Evolutionary conservation across 2,113 vertebrate species (phyloP), one percentile per base, ranked within the genome.

Genomic region (Noturus placidus): DNA sequence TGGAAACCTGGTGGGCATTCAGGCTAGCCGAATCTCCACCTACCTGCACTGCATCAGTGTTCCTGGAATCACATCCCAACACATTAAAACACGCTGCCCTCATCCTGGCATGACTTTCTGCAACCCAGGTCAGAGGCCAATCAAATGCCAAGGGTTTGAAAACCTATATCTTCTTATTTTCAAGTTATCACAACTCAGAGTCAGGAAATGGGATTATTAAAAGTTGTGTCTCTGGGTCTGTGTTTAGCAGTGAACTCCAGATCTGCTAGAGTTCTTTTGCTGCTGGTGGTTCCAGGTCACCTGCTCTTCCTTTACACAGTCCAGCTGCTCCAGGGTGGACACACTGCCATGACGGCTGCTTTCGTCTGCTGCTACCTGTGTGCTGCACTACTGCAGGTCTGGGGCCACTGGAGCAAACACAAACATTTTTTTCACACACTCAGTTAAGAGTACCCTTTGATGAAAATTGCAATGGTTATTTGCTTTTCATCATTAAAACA

Each of bases 1-100:
- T 19, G 98, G 98, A 50, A 99, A 99, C 91, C 93, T 99, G 91
- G 98, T 98, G 0, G 98, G 98, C 83, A 97, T 99, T 91, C 98
- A 99, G 93, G 97, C 97, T 88, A 99, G 98, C 88, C 96, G 97
- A 42, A 96, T 99, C 89, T 99, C 98, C 5, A 99, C 98, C 22
- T 97, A 96, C 93, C 95, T 99, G 86, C 97, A 99, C 89, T 96
- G 96, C 83, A 96, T 97, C 94, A 97, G 97, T 88, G 90, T 96
- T 52, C 98, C 98, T 1, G 97, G 98, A 9, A 95, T 97, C 84
- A 92, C 98, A 50, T 97, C 98, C 0, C 94, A 96, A 86, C 95
- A 96, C 91, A 97, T 98, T 97, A 96, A 95, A 87, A 95, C 95
- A 81, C 92, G 95, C 89, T 99, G 97, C 95, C 97, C 98, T 86